Base-by-base conservation (phyloP, 2,888 invertebrate species). In the Acheta domesticus region DNA sequence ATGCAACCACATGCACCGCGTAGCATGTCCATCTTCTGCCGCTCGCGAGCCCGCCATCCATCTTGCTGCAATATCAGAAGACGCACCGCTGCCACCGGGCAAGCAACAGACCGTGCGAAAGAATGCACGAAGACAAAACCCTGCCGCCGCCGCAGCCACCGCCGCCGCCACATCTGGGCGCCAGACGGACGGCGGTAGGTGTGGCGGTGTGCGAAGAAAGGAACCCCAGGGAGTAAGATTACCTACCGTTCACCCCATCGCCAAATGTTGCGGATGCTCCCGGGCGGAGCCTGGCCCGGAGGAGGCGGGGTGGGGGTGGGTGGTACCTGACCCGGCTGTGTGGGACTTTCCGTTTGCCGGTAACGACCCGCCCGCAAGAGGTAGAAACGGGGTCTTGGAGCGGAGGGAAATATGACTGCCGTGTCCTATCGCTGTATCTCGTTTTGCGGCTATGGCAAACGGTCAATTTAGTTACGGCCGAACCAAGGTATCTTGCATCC, bases 11-110 rank as follows among this genome's bases (percentile, higher is more conserved):
- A 36, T 36, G 36, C 36, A 36, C 36, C 36, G 36, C 36, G 36
- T 62, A 12, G 62, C 62, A 8, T 62, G 14, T 19, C 62, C 62
- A 19, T 14, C 14, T 12, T 16, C 36, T 4, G 8, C 62, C 62
- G 16, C 14, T 62, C 3, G 16, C 62, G n/a, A 19, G 1, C 62
- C 3, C n/a, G 16, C 62, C 62, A 62, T 62, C 62, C n/a, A n/a
- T 62, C 62, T 62, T 62, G 62, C 62, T 62, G 62, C 62, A 62
- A 62, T 62, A 62, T 62, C 62, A 62, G n/a, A 62, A 62, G 62
- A 62, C 16, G 62, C 62, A 62, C 36, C 36, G 36, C 36, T 36
- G 36, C 36, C 36, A 36, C 36, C 36, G 36, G 36, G 36, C 36
- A 36, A 36, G 36, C 36, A 36, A 8, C 36, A 36, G 36, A 36